phyloP scores from a whole-genome alignment of 2,797 vertebrate species.

The Gymnodraco acuticeps region DNA sequence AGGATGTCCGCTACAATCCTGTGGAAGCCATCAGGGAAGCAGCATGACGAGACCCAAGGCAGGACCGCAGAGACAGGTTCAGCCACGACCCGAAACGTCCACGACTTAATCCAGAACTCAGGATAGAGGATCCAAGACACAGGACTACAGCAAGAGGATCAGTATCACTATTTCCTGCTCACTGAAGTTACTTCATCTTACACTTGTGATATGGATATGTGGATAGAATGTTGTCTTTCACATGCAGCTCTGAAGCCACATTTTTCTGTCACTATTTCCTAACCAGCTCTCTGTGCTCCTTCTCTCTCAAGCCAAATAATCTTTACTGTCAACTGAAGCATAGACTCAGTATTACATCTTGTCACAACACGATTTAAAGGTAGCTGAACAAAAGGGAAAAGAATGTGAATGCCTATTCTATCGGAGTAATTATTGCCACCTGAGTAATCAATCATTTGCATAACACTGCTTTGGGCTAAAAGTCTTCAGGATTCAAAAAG shows the following conservation, averaged over 20 bases:
- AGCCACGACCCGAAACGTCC: too few relatives aligned
- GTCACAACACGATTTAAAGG: conserved; percentile 30
- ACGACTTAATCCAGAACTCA: too few relatives aligned
- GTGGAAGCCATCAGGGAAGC: too few relatives aligned
- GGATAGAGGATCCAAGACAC: too few relatives aligned
- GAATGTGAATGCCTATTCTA: not conserved
- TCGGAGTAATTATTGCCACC: not conserved
- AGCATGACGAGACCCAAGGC: too few relatives aligned
- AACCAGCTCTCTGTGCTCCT: not conserved
- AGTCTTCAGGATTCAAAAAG: not conserved
- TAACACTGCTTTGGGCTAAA: not conserved
- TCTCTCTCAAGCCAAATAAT: not conserved
- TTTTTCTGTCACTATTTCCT: conserved; percentile 2
- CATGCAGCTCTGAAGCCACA: conserved; percentile 3
- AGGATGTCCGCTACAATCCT: too few relatives aligned
- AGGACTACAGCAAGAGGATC: too few relatives aligned
- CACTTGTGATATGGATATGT: not conserved
- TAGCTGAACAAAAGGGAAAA: not conserved
- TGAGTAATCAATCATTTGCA: not conserved
- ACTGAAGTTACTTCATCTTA: not conserved
- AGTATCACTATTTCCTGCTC: not conserved
- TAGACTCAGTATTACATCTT: conserved; percentile 27
- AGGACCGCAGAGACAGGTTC: too few relatives aligned
- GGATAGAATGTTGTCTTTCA: not conserved
- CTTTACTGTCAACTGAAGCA: conserved; percentile 9